Percentiles rank a stretch among this genome's conserved stretches.
These are phyloP conservation scores for Acronicta aceris DNA, from an alignment of 2,888 invertebrate genomes.

Conservation along the genomic window DNA sequence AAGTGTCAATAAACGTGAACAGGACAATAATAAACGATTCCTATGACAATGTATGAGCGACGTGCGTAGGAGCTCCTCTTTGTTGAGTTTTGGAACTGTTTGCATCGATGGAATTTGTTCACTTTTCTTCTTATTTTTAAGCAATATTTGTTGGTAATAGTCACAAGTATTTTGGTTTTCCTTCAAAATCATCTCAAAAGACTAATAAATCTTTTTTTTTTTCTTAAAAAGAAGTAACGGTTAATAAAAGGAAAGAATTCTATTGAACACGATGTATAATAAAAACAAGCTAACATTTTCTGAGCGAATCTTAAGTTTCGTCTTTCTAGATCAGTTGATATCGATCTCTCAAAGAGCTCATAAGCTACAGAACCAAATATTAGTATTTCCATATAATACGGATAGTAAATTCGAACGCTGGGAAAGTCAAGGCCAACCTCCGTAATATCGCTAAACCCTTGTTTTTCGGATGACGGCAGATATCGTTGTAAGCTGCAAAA, in stretches of 20 bases:
- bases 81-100: neutral
- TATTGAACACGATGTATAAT: no score
- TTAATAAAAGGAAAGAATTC: no score
- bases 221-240: no score
- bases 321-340: constrained; percentile 24
- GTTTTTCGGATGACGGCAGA: constrained; percentile 32
- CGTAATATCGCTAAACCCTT: constrained; percentile 28
- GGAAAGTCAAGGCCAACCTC: constrained; percentile 28
- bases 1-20: constrained; percentile 45
- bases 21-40: constrained; percentile 13
- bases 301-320: constrained; percentile 7
- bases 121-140: no score
- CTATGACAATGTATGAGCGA: constrained; percentile 5
- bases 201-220: no score
- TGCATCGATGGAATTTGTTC: neutral
- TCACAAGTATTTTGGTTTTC: no score
- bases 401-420: constrained; percentile 21
- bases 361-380: constrained; percentile 27
- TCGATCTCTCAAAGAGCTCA: constrained; percentile 22
- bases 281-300: no score
- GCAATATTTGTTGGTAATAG: no score
- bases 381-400: constrained; percentile 42
- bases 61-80: neutral
- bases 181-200: no score
- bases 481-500: constrained; percentile 31